A percentile compares a stretch with the other conserved stretches of the same genome.
These are phyloP conservation scores for Aythya baeri DNA, from an alignment of 2,113 vertebrate species.

Conservation along the genomic window DNA sequence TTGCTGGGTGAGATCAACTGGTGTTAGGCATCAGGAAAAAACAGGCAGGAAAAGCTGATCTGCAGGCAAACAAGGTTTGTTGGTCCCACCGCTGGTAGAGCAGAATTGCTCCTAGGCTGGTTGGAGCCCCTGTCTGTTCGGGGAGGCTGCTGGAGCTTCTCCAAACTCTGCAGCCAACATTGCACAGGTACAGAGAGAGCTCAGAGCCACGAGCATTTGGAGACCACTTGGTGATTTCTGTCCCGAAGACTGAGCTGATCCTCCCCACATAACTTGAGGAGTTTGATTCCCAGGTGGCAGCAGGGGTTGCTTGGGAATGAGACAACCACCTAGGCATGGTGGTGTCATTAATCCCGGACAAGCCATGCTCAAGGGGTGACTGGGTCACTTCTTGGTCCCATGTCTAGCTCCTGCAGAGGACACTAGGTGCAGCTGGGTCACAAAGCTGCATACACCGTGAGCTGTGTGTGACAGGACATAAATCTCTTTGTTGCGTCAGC, in stretches of 20 bases:
- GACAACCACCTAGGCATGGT: background rate
- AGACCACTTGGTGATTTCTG: background rate
- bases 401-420: background rate
- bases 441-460: background rate
- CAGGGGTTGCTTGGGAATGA: background rate
- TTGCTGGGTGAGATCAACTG: background rate
- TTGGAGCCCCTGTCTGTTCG: background rate
- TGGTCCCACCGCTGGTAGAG: background rate
- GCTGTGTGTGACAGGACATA: background rate
- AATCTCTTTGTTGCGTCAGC: background rate
- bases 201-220: background rate
- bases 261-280: rapidly evolving
- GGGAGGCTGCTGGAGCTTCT: background rate
- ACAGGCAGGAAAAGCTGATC: background rate
- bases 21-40: background rate
- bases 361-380: background rate
- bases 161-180: rapidly evolving
- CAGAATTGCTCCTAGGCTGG: background rate
- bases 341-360: background rate
- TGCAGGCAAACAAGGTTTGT: background rate
- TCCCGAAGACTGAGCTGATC: background rate
- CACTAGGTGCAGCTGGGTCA: background rate
- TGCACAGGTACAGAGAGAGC: background rate
- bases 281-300: background rate
- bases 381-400: background rate